These are phyloP conservation scores for Brachionus plicatilis DNA, from an alignment of 1,140 invertebrate genomes.

Conservation along the genomic window DNA sequence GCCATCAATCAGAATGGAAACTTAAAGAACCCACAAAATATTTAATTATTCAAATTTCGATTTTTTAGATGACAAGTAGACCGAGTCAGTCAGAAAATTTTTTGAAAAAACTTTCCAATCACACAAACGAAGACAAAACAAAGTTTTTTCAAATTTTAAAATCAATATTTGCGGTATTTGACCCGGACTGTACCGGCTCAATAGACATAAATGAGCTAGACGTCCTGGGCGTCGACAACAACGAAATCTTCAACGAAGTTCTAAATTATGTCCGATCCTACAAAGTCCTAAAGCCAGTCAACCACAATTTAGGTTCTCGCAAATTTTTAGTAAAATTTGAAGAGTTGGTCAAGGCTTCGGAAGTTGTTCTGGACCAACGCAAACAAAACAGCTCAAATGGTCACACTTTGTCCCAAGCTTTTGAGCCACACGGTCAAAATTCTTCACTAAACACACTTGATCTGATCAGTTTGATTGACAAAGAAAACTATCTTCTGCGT, in stretches of 20 bases:
- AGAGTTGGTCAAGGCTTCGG: neutral
- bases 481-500: neutral
- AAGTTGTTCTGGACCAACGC: neutral
- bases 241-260: slow-evolving; percentile 25
- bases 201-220: slow-evolving; percentile 33
- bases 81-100: neutral
- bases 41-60: neutral
- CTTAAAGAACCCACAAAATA: neutral
- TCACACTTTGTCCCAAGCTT: slow-evolving; percentile 27
- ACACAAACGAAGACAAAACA: neutral
- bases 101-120: neutral
- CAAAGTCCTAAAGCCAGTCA: neutral
- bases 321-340: slow-evolving; percentile 24
- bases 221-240: slow-evolving; percentile 13
- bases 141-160: slow-evolving; percentile 31
- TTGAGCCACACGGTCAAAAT: neutral
- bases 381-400: neutral
- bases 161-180: slow-evolving; percentile 27
- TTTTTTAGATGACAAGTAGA: slow-evolving; percentile 3
- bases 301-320: neutral
- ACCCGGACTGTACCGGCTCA: neutral
- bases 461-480: neutral
- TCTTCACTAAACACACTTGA: neutral
- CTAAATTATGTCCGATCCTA: neutral
- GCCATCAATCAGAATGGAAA: no score